A percentile compares a stretch with the other conserved stretches of the same genome.
Conservation (phyloP, 2,888 invertebrate species). For the Tachystola acroxantha region DNA sequence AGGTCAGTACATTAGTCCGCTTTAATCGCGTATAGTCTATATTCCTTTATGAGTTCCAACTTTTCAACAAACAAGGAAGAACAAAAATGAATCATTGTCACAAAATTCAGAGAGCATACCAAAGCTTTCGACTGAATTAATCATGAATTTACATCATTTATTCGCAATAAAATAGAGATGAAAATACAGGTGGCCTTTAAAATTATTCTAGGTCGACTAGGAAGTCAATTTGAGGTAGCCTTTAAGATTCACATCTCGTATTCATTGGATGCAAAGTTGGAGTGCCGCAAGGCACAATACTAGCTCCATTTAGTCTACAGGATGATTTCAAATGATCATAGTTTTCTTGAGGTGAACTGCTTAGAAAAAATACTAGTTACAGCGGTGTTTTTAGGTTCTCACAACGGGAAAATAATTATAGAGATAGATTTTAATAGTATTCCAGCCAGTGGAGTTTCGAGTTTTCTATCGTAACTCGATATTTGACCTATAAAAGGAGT, state of each 20-base stretch:
- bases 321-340: neutral
- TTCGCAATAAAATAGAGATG: constrained; percentile 8
- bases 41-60: too few species aligned
- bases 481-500: too few species aligned
- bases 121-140: constrained; percentile 9
- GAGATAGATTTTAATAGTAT: too few species aligned
- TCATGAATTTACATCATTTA: constrained; percentile 12
- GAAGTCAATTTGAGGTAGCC: constrained; percentile 22
- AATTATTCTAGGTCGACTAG: constrained; percentile 17
- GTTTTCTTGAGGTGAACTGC: neutral
- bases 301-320: constrained; percentile 17
- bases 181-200: constrained; percentile 9
- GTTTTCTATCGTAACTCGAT: too few species aligned
- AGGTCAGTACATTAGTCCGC: too few species aligned
- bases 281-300: constrained; percentile 25
- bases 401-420: too few species aligned
- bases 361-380: too few species aligned
- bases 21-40: too few species aligned
- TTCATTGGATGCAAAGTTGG: constrained; percentile 20
- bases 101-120: neutral
- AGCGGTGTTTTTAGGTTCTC: too few species aligned
- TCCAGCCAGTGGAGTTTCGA: too few species aligned
- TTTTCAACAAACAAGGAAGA: too few species aligned
- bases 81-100: too few species aligned
- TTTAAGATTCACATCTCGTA: constrained; percentile 30